Percentiles rank a stretch among this genome's conserved stretches.
Conservation (phyloP, 2,888 invertebrate species). For the Agrochola lychnidis region DNA sequence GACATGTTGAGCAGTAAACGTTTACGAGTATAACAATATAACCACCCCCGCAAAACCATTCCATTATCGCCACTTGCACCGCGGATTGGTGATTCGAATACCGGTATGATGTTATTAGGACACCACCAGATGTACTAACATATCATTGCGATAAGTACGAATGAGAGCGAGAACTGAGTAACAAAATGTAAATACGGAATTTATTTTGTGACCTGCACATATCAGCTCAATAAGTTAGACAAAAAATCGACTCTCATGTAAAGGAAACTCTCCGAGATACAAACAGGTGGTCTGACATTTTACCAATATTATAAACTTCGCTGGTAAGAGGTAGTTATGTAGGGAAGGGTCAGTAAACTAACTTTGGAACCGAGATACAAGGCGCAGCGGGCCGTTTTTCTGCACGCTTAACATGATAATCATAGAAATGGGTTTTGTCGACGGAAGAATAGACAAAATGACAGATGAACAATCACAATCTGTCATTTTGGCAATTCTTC, state of each 20-base stretch:
- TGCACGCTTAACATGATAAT: too few species aligned
- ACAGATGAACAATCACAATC: too few species aligned
- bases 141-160: constrained; percentile 37
- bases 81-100: constrained; percentile 30
- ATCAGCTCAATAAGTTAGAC: constrained; percentile 51
- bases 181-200: constrained; percentile 39
- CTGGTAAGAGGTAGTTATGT: constrained; percentile 10
- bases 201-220: constrained; percentile 43
- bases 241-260: constrained; percentile 51
- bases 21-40: constrained; percentile 52
- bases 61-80: constrained; percentile 37
- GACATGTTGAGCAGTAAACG: constrained; percentile 42
- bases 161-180: constrained; percentile 18
- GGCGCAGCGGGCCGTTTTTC: too few species aligned
- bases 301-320: constrained; percentile 55
- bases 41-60: constrained; percentile 41
- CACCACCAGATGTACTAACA: constrained; percentile 15
- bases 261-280: constrained; percentile 41
- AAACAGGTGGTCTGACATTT: constrained; percentile 66
- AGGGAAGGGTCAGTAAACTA: constrained; percentile 45
- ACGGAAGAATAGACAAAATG: too few species aligned
- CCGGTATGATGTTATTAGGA: constrained; percentile 35
- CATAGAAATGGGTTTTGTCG: too few species aligned
- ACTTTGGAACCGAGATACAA: constrained; percentile 9
- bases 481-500: too few species aligned